Percentiles rank a stretch among this genome's conserved stretches.
These are phyloP conservation scores for Chrysoperla carnea DNA, from an alignment of 1,140 invertebrate species.

Conservation along the genomic window DNA sequence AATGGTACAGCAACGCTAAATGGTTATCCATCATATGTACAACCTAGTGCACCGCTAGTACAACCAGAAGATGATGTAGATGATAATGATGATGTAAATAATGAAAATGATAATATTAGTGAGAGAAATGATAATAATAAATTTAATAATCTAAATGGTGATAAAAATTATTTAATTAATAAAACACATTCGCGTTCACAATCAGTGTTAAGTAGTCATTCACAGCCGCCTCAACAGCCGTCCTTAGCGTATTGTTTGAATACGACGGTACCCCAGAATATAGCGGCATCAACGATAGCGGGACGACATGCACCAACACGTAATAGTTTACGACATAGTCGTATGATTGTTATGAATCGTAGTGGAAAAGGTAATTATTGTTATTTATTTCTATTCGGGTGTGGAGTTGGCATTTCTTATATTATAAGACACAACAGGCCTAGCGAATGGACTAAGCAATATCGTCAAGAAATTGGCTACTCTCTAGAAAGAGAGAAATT, in stretches of 20 bases:
- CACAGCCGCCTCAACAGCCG: slow-evolving; percentile 6
- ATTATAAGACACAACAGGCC: too few relatives aligned
- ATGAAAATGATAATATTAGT: not conserved
- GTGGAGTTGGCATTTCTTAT: too few relatives aligned
- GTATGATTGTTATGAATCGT: slow-evolving; percentile 47
- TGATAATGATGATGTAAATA: not conserved
- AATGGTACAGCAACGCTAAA: not conserved
- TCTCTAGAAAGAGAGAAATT: too few relatives aligned
- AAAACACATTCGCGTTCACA: not conserved
- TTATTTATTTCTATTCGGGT: not conserved
- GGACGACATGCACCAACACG: slow-evolving; percentile 48
- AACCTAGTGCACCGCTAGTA: not conserved
- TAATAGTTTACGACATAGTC: slow-evolving; percentile 46
- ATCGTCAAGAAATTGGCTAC: too few relatives aligned
- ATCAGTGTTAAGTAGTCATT: not conserved
- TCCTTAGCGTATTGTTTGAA: slow-evolving; percentile 22
- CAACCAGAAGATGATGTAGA: not conserved
- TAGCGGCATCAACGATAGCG: slow-evolving; percentile 38
- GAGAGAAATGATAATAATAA: not conserved
- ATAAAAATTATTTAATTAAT: not conserved
- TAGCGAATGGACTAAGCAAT: too few relatives aligned
- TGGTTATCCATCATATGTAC: not conserved
- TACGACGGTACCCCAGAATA: slow-evolving; percentile 51
- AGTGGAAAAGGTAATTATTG: slow-evolving; percentile 28
- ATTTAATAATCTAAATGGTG: not conserved